These are phyloP conservation scores for Tanypteryx hageni DNA, from an alignment of 2,888 invertebrate genomes.

Conservation along the genomic window DNA sequence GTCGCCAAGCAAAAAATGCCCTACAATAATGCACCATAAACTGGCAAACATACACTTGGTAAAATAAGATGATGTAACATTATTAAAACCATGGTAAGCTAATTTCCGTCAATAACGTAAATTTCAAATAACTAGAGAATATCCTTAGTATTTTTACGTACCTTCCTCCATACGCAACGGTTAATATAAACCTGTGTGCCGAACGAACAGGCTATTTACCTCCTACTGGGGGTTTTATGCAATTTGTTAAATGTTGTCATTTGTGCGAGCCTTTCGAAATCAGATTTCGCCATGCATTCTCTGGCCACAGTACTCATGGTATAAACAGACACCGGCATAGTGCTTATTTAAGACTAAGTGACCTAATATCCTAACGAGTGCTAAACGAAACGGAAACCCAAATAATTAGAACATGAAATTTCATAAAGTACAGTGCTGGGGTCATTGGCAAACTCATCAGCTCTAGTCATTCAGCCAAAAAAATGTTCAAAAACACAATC, in stretches of 20 bases:
- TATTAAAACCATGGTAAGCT: too few relatives aligned
- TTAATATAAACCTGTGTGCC: background rate
- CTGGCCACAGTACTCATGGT: background rate
- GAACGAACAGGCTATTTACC: constrained; percentile 37
- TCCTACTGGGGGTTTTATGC: background rate
- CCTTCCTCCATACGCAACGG: background rate
- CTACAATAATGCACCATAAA: too few relatives aligned
- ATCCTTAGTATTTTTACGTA: background rate
- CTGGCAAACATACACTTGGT: too few relatives aligned
- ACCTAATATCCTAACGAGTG: background rate
- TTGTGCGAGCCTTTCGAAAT: constrained; percentile 27
- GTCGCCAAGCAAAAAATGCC: too few relatives aligned
- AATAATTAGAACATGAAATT: background rate
- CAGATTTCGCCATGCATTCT: constrained; percentile 25
- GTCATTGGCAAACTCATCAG: background rate
- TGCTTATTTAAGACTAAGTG: background rate
- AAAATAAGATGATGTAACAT: too few relatives aligned
- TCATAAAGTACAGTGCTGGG: background rate
- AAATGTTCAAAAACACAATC: too few relatives aligned
- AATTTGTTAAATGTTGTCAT: background rate
- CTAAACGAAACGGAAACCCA: background rate
- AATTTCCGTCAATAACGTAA: background rate
- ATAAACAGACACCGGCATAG: background rate
- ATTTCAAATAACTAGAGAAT: background rate
- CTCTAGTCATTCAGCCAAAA: too few relatives aligned